phyloP scores from a whole-genome alignment of 2,113 vertebrate species.

The Zeus faber region DNA sequence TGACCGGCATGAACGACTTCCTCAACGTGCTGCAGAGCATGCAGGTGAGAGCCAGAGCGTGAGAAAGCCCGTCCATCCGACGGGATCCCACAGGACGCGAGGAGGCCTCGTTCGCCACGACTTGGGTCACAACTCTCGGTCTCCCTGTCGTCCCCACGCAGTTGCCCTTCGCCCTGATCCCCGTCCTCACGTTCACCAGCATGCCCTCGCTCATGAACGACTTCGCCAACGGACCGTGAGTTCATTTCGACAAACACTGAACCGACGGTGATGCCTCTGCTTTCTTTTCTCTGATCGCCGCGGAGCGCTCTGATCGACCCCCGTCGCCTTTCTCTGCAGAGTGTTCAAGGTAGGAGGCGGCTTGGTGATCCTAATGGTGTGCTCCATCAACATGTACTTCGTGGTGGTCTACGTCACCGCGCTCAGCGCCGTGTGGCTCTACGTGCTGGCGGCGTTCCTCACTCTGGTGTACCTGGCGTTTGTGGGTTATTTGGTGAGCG shows the following conservation, averaged over 20 bases:
- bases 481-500: conserved; percentile 85
- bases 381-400: conserved; percentile 88
- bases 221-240: conserved; percentile 87
- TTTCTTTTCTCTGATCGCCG: too few species aligned
- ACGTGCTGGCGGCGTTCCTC: conserved; percentile 74
- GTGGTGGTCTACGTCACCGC: conserved; percentile 80
- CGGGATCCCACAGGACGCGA: too few species aligned
- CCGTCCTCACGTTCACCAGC: conserved; percentile 88
- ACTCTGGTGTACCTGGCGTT: conserved; percentile 79
- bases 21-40: conserved; percentile 93
- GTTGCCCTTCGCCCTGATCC: conserved; percentile 89
- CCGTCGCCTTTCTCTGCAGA: conserved; percentile 51
- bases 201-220: conserved; percentile 84
- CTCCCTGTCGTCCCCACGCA: conserved; percentile 40
- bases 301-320: background rate
- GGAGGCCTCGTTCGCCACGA: too few species aligned
- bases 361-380: conserved; percentile 76
- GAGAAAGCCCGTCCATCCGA: too few species aligned
- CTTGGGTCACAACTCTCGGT: too few species aligned
- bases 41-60: conserved; percentile 81
- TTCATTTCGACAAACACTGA: conserved; percentile 15
- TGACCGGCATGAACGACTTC: conserved; percentile 96
- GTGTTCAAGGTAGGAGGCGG: conserved; percentile 80
- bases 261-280: too few species aligned
- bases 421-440: conserved; percentile 72